phyloP scores from a whole-genome alignment of 2,113 vertebrate genomes.

The Choloepus hoffmanni region DNA sequence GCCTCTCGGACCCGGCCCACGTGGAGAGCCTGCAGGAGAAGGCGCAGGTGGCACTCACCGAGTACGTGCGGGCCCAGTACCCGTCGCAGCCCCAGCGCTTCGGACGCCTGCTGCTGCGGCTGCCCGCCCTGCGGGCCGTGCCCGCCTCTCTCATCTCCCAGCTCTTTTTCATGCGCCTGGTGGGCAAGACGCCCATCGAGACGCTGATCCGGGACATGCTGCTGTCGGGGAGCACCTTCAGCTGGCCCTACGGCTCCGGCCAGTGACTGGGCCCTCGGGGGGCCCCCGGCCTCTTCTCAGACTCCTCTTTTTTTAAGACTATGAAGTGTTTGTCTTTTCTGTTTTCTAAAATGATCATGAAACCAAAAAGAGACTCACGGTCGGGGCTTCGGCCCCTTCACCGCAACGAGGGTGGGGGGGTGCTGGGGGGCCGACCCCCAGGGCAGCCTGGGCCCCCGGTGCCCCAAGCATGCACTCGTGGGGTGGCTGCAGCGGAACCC shows the following conservation, averaged over 20 bases:
- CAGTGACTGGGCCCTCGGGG: constrained; percentile 83
- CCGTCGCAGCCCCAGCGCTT: constrained; percentile 95
- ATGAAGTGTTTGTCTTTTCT: constrained; percentile 71
- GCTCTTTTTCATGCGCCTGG: constrained; percentile 98
- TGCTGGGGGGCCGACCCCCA: neutral
- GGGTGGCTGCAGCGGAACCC: constrained; percentile 5
- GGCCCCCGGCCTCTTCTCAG: constrained; percentile 25
- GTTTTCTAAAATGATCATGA: constrained; percentile 77
- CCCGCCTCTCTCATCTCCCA: constrained; percentile 96
- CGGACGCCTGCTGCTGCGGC: constrained; percentile 93
- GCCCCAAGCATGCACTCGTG: neutral
- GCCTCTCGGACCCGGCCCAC: constrained; percentile 93
- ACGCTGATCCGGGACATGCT: constrained; percentile 98
- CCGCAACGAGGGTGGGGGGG: neutral
- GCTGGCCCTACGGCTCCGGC: constrained; percentile 95
- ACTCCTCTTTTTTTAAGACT: constrained; percentile 77
- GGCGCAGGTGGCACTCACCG: constrained; percentile 96
- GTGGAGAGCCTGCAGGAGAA: constrained; percentile 98
- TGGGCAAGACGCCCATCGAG: constrained; percentile 97
- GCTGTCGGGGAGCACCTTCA: constrained; percentile 96
- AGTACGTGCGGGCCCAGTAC: constrained; percentile 95
- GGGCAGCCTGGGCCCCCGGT: neutral
- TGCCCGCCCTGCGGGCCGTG: constrained; percentile 94
- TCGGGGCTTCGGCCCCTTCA: neutral
- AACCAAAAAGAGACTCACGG: constrained; percentile 75